Evolutionary conservation across 2,888 invertebrate species (phyloP), one percentile per base, ranked within the genome.

Genomic region (Xanthia togata): DNA sequence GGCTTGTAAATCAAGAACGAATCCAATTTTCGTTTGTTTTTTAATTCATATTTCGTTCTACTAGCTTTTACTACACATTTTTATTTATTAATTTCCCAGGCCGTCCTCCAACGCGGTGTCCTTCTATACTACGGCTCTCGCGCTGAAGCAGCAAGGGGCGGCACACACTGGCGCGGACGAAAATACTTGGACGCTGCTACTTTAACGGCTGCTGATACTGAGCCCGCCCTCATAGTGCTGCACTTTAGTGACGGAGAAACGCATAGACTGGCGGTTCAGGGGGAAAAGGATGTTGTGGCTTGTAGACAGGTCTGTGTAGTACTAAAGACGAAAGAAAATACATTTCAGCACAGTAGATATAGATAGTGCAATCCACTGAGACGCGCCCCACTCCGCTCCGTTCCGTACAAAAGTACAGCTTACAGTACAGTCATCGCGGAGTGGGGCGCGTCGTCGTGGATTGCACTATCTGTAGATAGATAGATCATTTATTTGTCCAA

Each of bases 41-140:
- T 14, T 4, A 47, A 20, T 20, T 53, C n/a, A 53, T 53, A n/a
- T n/a, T 53, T n/a, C n/a, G n/a, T n/a, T 53, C 9, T 53, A 53
- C 11, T 53, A n/a, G 23, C n/a, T n/a, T 12, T n/a, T n/a, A 35
- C 3, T 35, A 12, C 23, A 8, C 4, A 35, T 50, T 35, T n/a
- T 11, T 3, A 11, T n/a, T 17, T 0, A 31, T 23, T 6, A 1
- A 14, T 17, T 11, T 8, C 8, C 0, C 86, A 97, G 97, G 97
- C 97, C 53, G 97, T 98, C 0, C 90, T 98, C 1, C 98, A 98
- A 86, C 96, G 97, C 81, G 98, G 98, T 4, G 98, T 98, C 4
- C 92, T 98, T 0, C 96, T 97, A 0, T 97, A 97, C 94, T 97
- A 97, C 93, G 95, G 95, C 57, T 96, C 94, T 0, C 95, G 97